These are phyloP conservation scores for Hassar affinis DNA, from an alignment of 2,113 vertebrate genomes.

Conservation along the genomic window DNA sequence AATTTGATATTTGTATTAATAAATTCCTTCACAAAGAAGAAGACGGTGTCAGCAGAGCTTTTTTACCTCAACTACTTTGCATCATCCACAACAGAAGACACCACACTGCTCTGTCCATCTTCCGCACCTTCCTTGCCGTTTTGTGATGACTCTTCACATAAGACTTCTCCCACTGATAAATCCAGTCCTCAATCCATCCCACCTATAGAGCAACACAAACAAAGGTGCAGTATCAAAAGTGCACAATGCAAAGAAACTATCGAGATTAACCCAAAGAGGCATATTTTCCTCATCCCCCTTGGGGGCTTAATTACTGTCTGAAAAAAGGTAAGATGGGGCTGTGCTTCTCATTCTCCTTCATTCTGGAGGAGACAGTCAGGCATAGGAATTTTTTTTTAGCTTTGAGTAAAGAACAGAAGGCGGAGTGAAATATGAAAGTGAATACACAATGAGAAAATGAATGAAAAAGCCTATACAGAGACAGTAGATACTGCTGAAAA, in stretches of 20 bases:
- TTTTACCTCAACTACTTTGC: no score
- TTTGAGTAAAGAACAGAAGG: conserved; percentile 40
- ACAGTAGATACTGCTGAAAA: conserved; percentile 30
- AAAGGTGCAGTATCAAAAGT: neutral
- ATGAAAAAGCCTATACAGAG: conserved; percentile 45
- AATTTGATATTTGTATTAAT: no score
- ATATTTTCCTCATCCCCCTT: conserved; percentile 30
- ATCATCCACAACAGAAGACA: no score
- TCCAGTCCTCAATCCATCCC: conserved; percentile 70
- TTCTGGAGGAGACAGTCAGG: conserved; percentile 40
- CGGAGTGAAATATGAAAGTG: conserved; percentile 47
- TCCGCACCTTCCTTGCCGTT: conserved; percentile 51
- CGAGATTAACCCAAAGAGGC: neutral
- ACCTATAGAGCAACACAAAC: conserved; percentile 60
- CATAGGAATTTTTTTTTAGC: conserved; percentile 34
- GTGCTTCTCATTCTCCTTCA: conserved; percentile 44
- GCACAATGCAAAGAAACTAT: conserved; percentile 6
- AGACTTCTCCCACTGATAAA: conserved; percentile 69
- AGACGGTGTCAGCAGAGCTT: no score
- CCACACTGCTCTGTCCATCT: conserved; percentile 21
- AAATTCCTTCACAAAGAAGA: no score
- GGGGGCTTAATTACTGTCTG: conserved; percentile 57
- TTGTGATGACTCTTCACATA: conserved; percentile 69
- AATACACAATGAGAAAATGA: conserved; percentile 52
- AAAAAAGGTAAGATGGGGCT: conserved; percentile 46